These are phyloP conservation scores for Datnioides undecimradiatus DNA, from an alignment of 2,113 vertebrate genomes.

Conservation along the genomic window DNA sequence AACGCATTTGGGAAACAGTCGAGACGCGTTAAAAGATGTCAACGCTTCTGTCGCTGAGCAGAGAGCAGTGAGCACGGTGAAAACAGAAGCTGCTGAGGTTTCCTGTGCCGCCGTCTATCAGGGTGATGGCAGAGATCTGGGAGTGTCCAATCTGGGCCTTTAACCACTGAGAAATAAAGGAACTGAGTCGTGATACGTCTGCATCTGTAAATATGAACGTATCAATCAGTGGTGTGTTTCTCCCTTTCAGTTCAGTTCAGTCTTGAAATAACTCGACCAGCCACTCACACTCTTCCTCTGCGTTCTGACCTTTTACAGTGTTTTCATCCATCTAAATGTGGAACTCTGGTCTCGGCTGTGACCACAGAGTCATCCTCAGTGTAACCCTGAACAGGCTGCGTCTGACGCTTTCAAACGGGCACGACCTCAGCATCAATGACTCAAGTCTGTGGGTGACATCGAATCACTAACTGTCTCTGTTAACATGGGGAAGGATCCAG, in stretches of 20 bases:
- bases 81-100: not conserved
- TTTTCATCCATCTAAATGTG: not conserved
- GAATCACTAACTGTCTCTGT: not conserved
- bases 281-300: too few species aligned
- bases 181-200: not conserved
- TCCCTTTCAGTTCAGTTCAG: too few species aligned
- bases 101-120: not conserved
- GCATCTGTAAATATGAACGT: not conserved
- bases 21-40: not conserved
- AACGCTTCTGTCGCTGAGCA: too few species aligned
- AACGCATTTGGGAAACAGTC: not conserved
- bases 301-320: not conserved
- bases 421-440: not conserved
- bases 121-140: not conserved
- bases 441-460: not conserved
- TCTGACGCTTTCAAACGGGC: not conserved
- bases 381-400: not conserved
- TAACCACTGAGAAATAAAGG: not conserved
- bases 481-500: not conserved
- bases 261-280: too few species aligned
- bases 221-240: not conserved
- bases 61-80: not conserved
- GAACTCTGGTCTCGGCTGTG: not conserved
- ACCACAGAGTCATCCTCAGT: not conserved
- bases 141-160: too few species aligned